Base-by-base conservation (phyloP, 2,113 vertebrate genomes). In the Aptenodytes patagonicus region DNA sequence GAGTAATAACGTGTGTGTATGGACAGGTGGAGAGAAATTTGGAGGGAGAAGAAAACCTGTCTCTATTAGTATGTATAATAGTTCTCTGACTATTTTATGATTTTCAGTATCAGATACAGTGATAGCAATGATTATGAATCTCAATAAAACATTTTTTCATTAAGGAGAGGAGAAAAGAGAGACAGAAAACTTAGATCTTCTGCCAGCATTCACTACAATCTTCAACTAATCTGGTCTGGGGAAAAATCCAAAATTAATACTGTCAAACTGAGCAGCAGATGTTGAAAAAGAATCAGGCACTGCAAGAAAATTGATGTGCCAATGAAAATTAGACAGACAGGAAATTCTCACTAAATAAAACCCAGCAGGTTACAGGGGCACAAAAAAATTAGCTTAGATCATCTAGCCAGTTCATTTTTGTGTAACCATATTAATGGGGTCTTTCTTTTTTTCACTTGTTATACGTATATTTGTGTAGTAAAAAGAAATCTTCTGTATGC, bases 241-340 rank as follows among this genome's bases (percentile, higher is more conserved):
- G 94, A 93, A 95, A 96, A 93, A 90, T 97, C 95, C 96, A 97
- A 97, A 97, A 96, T 97, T 96, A 97, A 96, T 94, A 88, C 84
- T 95, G 87, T 97, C 95, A 96, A 97, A 97, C 93, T 90, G 94
- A 97, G 96, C 81, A 96, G 66, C 97, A 97, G 96, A 97, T 97
- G 96, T 95, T 96, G 89, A 95, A 93, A 97, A 96, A 94, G 87
- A 96, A 94, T 95, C 75, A 94, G 91, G 62, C 91, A 70, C 84
- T 91, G 94, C 87, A 95, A 96, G 94, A 94, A 96, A 93, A 93
- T 90, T 87, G 84, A 89, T 80, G 87, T 96, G 96, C 96, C 97
- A 97, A 88, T 70, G 91, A 96, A 96, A 96, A 97, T 95, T 94
- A 93, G 92, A 94, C 58, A 92, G 96, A 81, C 75, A 93, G 70